These are phyloP conservation scores for Callospermophilus lateralis DNA, from an alignment of 2,113 vertebrate genomes.

Conservation along the genomic window DNA sequence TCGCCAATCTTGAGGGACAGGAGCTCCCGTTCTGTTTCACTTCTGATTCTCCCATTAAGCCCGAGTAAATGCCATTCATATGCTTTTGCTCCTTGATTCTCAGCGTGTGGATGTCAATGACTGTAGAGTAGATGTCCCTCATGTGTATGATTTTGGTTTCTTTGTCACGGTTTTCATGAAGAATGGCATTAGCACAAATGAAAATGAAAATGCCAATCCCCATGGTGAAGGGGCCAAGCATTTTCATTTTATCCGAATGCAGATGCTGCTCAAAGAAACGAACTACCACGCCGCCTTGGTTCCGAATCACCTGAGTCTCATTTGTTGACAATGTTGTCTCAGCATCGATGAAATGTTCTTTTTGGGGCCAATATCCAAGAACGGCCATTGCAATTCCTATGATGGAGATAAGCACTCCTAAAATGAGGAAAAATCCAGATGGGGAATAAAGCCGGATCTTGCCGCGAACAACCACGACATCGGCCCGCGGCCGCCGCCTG, in stretches of 20 bases:
- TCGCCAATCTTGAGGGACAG: constrained; percentile 89
- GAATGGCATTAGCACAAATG: constrained; percentile 98
- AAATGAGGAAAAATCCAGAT: constrained; percentile 96
- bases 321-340: constrained; percentile 85
- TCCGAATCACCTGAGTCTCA: constrained; percentile 83
- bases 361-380: constrained; percentile 98
- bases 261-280: constrained; percentile 96
- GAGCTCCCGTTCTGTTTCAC: constrained; percentile 87
- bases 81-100: constrained; percentile 94
- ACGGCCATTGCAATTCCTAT: constrained; percentile 97
- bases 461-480: constrained; percentile 96
- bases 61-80: constrained; percentile 87
- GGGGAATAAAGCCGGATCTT: constrained; percentile 97
- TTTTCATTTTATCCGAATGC: constrained; percentile 98
- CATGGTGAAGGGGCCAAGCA: constrained; percentile 99
- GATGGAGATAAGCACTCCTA: constrained; percentile 95
- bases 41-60: constrained; percentile 88
- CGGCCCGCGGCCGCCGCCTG: constrained; percentile 92
- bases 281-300: constrained; percentile 88
- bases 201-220: constrained; percentile 99
- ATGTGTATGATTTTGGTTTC: constrained; percentile 99
- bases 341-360: constrained; percentile 85
- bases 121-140: constrained; percentile 99
- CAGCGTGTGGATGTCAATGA: constrained; percentile 97
- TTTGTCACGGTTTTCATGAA: constrained; percentile 98